phyloP scores from a whole-genome alignment of 2,797 vertebrate genomes.

The Enteromius unitaeniatus region DNA sequence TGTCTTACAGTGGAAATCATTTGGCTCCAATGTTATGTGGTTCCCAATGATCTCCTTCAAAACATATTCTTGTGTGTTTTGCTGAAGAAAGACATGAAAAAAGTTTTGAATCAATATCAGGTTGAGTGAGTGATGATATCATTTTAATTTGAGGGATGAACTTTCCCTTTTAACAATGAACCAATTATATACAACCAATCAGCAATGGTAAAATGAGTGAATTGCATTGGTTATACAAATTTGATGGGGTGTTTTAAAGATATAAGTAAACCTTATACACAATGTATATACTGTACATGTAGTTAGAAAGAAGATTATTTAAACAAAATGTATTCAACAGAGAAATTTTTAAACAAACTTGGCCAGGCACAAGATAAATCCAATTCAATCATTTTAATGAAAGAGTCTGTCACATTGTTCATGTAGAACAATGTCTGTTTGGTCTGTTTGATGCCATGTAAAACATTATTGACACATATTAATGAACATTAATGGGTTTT shows the following conservation, averaged over 20 bases:
- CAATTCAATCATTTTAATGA: neutral
- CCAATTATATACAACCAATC: neutral
- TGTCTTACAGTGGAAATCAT: neutral
- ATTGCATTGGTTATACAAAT: neutral
- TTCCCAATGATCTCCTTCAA: neutral
- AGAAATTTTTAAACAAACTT: no score
- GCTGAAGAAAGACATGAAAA: neutral
- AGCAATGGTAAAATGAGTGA: neutral
- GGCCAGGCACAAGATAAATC: neutral
- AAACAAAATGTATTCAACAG: neutral
- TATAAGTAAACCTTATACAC: neutral
- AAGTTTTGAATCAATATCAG: neutral
- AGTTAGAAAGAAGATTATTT: neutral
- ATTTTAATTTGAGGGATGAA: neutral
- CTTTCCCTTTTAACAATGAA: neutral
- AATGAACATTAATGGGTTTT: neutral
- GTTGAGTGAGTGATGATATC: neutral
- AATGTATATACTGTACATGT: neutral
- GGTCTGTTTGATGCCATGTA: neutral
- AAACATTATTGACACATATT: neutral
- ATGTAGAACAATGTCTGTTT: no score
- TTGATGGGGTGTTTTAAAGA: neutral
- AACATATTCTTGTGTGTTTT: neutral
- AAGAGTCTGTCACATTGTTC: neutral
- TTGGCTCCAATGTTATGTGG: neutral